phyloP scores from a whole-genome alignment of 1,140 invertebrate genomes.

The Diachasmimorpha longicaudata region DNA sequence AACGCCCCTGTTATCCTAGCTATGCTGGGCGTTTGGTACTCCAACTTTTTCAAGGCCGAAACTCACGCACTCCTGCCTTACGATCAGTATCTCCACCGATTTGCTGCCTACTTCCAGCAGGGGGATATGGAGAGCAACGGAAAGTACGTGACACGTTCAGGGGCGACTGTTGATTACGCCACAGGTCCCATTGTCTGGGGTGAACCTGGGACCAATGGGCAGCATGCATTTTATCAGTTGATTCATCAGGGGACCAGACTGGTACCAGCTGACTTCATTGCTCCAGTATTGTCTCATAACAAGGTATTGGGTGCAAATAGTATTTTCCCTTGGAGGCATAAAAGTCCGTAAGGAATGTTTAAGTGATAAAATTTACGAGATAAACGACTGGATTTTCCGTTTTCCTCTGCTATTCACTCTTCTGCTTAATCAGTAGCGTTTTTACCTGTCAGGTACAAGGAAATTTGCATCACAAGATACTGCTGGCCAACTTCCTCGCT shows the following conservation, averaged over 20 bases:
- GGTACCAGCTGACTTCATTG: conserved; percentile 97
- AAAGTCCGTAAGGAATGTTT: too few relatives aligned
- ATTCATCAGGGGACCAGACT: conserved; percentile 90
- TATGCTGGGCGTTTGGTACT: conserved; percentile 94
- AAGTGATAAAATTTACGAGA: too few relatives aligned
- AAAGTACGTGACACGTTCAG: conserved; percentile 88
- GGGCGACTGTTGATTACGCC: conserved; percentile 76
- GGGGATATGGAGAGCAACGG: conserved; percentile 99
- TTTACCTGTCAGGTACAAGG: conserved; percentile 50
- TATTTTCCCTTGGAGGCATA: too few relatives aligned
- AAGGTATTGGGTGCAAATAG: too few relatives aligned
- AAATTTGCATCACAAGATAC: conserved; percentile 79
- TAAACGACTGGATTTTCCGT: too few relatives aligned
- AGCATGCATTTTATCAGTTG: conserved; percentile 97
- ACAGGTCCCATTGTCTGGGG: conserved; percentile 84
- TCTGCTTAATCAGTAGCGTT: background rate
- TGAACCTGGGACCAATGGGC: conserved; percentile 99
- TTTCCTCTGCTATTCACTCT: too few relatives aligned
- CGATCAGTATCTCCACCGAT: conserved; percentile 98
- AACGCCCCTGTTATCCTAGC: conserved; percentile 96
- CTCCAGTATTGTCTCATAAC: conserved; percentile 92
- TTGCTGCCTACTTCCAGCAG: conserved; percentile 99
- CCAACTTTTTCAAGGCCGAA: conserved; percentile 93
- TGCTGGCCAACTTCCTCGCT: conserved; percentile 96
- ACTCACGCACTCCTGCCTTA: conserved; percentile 97